Base-by-base conservation (phyloP, 2,113 vertebrate genomes). In the Anhinga anhinga region DNA sequence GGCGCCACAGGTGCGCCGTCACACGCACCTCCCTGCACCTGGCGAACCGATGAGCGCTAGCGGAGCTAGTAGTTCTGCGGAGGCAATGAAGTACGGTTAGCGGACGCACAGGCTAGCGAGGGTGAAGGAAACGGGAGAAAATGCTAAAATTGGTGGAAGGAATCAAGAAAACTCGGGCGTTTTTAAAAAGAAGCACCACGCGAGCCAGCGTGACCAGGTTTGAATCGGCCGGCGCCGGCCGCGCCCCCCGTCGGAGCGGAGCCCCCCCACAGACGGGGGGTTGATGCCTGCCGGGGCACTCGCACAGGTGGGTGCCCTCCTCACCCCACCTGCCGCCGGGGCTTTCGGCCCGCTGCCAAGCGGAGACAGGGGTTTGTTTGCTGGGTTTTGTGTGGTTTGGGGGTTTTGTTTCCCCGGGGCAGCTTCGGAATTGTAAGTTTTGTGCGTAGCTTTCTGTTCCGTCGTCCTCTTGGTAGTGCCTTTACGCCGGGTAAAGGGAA, bases 21-120 rank as follows among this genome's bases (percentile, higher is more conserved):
- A 11, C 17, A 4, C 36, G 1, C 10, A 2, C 1, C 19, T 5
- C 30, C 17, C 34, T 4, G 38, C 34, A 11, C 32, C 50, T 21
- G 58, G 3, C 23, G 9, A 32, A 20, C 34, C 1, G 38, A 13
- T 0, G 7, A 29, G 52, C 0, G 3, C 26, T 12, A 13, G 8
- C 29, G 10, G 30, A 8, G 3, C 4, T 0, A 2, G 22, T 3
- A 5, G 22, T 2, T 53, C 18, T 11, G 20, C 5, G 17, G 61
- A 44, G 3, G 15, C 50, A 6, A 3, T 21, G 9, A 45, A 34
- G 5, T 2, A 7, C 0, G 3, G 52, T 2, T 21, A 13, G 11
- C 21, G 20, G 34, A 25, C 20, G n/a, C 38, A 8, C 7, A 6
- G 21, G 36, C 23, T 13, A 6, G 50, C 30, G 25, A 18, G 2